These are phyloP conservation scores for Tortrix viridana DNA, from an alignment of 2,888 invertebrate genomes.

Conservation along the genomic window DNA sequence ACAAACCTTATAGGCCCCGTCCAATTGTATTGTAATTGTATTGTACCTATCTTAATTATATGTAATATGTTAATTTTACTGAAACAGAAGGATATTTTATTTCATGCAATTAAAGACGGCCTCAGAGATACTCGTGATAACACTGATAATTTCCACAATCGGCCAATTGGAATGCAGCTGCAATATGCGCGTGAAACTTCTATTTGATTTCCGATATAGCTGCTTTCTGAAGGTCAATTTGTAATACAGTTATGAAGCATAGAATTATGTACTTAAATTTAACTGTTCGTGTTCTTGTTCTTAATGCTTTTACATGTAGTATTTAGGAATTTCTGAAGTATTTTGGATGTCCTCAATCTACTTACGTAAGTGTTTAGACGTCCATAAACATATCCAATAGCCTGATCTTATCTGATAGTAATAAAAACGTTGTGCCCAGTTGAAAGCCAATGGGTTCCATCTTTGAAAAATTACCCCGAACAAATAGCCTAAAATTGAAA, in stretches of 20 bases:
- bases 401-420: conserved; percentile 8
- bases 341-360: neutral
- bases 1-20: no score
- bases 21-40: no score
- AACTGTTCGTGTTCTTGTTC: no score
- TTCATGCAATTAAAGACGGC: conserved; percentile 10
- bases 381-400: neutral
- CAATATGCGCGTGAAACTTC: conserved; percentile 7
- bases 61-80: neutral
- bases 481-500: conserved; percentile 16
- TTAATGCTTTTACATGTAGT: no score
- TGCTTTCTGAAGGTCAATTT: no score
- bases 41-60: no score
- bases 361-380: neutral
- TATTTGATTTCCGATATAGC: conserved; percentile 1
- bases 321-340: no score
- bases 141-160: conserved; percentile 17
- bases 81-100: conserved; percentile 5
- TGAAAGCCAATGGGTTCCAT: neutral
- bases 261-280: no score
- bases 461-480: conserved; percentile 4
- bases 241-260: no score
- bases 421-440: neutral
- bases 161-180: conserved; percentile 10
- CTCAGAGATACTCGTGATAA: conserved; percentile 17